Percentiles rank a stretch among this genome's conserved stretches.
Evolutionary conservation across 2,113 vertebrate species (phyloP).

Genomic region (Noturus placidus): DNA sequence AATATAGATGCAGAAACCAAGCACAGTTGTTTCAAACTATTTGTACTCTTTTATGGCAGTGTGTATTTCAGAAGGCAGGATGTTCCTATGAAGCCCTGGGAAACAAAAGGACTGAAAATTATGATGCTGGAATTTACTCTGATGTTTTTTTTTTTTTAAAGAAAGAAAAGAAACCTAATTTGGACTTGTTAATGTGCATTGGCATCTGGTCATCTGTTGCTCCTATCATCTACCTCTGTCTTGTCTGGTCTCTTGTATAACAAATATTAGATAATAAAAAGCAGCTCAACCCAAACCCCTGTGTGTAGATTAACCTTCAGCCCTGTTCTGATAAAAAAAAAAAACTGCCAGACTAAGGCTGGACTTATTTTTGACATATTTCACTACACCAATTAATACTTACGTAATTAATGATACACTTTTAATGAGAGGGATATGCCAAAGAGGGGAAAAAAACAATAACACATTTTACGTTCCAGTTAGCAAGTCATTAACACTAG

Average conservation of each 20-base stretch:
- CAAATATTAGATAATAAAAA: background rate
- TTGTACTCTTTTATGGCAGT: background rate
- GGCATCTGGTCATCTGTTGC: conserved; percentile 45
- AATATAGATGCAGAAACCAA: background rate
- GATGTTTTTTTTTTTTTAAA: too few species aligned
- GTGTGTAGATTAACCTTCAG: background rate
- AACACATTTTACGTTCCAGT: background rate
- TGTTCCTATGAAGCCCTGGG: background rate
- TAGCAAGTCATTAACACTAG: background rate
- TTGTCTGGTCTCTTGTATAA: conserved; percentile 36
- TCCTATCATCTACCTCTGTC: conserved; percentile 40
- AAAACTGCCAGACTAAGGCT: conserved; percentile 1
- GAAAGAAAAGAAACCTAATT: conserved; percentile 3
- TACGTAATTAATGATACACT: background rate
- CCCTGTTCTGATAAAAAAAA: background rate
- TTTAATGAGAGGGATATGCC: background rate
- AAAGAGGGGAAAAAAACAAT: background rate
- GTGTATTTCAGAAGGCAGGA: background rate
- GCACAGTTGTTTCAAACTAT: background rate
- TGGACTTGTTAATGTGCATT: background rate
- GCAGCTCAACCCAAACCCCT: background rate
- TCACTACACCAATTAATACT: background rate
- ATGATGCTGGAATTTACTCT: background rate
- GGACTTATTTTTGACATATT: background rate
- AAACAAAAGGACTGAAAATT: background rate